Conservation (phyloP, 2,888 invertebrate genomes). For the Drosophila incognita region DNA sequence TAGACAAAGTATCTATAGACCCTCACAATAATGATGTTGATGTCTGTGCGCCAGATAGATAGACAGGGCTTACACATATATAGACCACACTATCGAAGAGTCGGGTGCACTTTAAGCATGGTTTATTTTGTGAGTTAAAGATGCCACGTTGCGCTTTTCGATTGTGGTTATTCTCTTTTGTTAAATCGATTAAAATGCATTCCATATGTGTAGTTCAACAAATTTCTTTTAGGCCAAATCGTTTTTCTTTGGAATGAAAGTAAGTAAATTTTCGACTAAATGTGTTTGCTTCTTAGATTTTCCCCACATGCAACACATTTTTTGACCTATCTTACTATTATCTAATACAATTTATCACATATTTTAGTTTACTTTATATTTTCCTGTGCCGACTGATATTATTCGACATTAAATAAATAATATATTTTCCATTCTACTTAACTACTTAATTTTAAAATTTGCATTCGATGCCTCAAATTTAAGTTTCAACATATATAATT, state of each 20-base stretch:
- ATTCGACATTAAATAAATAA: background rate
- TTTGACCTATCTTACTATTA: rapidly evolving
- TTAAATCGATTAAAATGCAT: background rate
- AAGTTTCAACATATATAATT: slow-evolving; percentile 21
- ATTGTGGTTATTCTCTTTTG: slow-evolving; percentile 1
- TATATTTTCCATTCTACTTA: background rate
- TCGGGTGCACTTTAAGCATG: slow-evolving; percentile 17
- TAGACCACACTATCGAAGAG: slow-evolving; percentile 14
- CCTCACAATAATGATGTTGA: slow-evolving; percentile 38
- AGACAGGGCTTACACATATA: slow-evolving; percentile 21
- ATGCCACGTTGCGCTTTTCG: slow-evolving; percentile 34
- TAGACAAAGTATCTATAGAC: slow-evolving; percentile 77
- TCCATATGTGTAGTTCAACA: background rate
- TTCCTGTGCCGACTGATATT: background rate
- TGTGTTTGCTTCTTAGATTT: background rate
- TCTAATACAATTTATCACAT: background rate
- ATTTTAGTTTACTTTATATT: background rate
- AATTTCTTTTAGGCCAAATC: background rate
- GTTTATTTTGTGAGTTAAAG: slow-evolving; percentile 43
- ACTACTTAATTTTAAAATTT: background rate
- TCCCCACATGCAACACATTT: background rate
- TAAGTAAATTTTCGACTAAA: background rate
- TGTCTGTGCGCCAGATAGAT: slow-evolving; percentile 46
- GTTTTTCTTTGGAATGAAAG: background rate
- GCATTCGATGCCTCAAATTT: background rate